These are phyloP conservation scores for Glaucidium brasilianum DNA, from an alignment of 2,113 vertebrate species.

Conservation along the genomic window DNA sequence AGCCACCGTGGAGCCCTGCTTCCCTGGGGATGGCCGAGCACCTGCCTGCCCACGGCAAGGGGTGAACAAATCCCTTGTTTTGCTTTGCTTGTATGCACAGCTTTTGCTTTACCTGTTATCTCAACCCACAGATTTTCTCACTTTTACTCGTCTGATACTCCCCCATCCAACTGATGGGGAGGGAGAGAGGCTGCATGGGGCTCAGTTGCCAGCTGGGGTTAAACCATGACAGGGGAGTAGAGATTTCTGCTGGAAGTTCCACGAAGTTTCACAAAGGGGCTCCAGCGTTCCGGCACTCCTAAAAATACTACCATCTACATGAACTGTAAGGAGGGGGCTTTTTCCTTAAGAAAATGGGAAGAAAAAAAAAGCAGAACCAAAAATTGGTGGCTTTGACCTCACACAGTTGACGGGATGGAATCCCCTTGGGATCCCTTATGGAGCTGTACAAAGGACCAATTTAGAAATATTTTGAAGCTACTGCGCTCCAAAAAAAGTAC, in stretches of 20 bases:
- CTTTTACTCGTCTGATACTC: not conserved
- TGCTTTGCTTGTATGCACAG: not conserved
- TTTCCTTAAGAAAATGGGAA: not conserved
- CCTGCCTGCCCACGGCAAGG: too few species aligned
- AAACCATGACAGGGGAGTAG: not conserved
- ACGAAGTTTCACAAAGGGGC: not conserved
- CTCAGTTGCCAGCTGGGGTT: not conserved
- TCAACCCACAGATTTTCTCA: not conserved
- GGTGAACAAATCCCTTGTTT: too few species aligned
- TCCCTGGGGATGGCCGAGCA: too few species aligned
- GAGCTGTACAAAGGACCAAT: not conserved
- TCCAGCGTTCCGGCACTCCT: not conserved
- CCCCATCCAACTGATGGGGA: not conserved
- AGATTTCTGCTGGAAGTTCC: not conserved
- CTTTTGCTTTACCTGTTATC: not conserved
- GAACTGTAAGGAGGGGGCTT: not conserved
- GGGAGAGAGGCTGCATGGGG: not conserved
- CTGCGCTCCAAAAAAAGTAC: not conserved
- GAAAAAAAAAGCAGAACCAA: not conserved
- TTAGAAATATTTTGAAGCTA: constrained; percentile 10
- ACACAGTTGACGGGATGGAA: not conserved
- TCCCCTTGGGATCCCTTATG: not conserved
- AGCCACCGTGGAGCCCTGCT: not conserved
- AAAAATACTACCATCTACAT: not conserved
- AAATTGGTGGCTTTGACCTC: not conserved